These are phyloP conservation scores for Drosophila subpulchrella DNA, from an alignment of 1,140 invertebrate species.

Conservation along the genomic window DNA sequence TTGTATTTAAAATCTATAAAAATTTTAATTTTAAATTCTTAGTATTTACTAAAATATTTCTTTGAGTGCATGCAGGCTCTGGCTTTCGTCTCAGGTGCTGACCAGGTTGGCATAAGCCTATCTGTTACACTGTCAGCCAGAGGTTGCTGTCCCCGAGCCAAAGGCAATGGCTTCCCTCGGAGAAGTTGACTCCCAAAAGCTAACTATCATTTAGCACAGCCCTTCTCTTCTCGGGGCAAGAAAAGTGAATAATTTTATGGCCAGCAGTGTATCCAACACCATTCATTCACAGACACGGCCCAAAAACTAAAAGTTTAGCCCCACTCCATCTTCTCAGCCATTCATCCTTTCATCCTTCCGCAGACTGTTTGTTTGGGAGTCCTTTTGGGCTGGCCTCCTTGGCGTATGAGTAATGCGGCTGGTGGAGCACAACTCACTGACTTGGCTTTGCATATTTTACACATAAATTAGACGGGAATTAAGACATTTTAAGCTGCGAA, in stretches of 20 bases:
- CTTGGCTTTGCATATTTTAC: conserved; percentile 63
- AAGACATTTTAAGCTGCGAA: conserved; percentile 69
- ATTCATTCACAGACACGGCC: conserved; percentile 30
- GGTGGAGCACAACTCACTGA: conserved; percentile 31
- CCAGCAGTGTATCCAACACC: conserved; percentile 9
- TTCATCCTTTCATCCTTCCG: no score
- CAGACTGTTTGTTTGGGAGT: conserved; percentile 39
- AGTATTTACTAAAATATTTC: background rate
- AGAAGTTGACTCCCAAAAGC: conserved; percentile 16
- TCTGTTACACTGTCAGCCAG: conserved; percentile 23
- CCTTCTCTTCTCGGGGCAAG: background rate
- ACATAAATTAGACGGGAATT: conserved; percentile 72
- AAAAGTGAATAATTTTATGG: conserved; percentile 13
- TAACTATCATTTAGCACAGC: background rate
- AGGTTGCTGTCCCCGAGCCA: background rate
- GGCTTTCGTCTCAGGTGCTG: conserved; percentile 29
- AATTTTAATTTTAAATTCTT: no score
- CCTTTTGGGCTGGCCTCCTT: conserved; percentile 2
- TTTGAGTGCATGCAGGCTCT: conserved; percentile 3
- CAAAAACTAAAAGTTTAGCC: conserved; percentile 43
- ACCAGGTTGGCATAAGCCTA: conserved; percentile 24
- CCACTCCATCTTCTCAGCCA: conserved; percentile 4
- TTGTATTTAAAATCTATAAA: no score
- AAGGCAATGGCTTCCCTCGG: background rate
- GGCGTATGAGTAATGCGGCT: conserved; percentile 69